Conservation (phyloP, 2,888 invertebrate species). For the Scaeva pyrastri region DNA sequence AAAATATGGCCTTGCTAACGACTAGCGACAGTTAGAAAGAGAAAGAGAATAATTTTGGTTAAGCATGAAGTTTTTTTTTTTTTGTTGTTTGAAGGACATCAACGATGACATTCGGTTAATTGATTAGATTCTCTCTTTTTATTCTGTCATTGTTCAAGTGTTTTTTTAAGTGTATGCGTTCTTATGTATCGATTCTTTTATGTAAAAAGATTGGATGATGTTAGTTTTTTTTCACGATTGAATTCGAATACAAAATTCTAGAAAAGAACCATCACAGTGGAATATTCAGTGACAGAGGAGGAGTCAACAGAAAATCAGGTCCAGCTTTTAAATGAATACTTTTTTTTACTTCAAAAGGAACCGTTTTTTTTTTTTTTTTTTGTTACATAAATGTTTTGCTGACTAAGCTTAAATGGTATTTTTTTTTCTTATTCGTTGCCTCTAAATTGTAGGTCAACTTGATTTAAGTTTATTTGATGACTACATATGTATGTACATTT, state of each 20-base stretch:
- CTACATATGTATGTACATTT: neutral
- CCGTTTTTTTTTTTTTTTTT: no score
- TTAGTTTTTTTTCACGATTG: neutral
- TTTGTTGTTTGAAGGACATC: conserved; percentile 50
- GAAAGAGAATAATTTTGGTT: conserved; percentile 9
- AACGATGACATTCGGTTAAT: conserved; percentile 66
- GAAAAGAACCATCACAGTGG: neutral
- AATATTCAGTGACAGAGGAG: neutral
- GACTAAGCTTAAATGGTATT: conserved; percentile 22
- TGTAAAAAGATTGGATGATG: conserved; percentile 38
- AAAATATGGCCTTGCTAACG: conserved; percentile 67
- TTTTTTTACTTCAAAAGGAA: no score
- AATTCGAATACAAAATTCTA: neutral
- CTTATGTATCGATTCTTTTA: conserved; percentile 32
- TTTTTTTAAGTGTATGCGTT: neutral
- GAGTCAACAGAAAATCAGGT: conserved; percentile 22
- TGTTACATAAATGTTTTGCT: neutral
- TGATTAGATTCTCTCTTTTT: conserved; percentile 57
- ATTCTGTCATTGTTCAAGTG: conserved; percentile 1
- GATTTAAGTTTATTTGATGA: conserved; percentile 58
- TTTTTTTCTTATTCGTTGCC: neutral
- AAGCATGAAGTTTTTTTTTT: conserved; percentile 20
- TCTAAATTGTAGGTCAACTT: conserved; percentile 67
- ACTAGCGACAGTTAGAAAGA: conserved; percentile 9
- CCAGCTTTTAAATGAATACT: conserved; percentile 24